Evolutionary conservation across 2,113 vertebrate genomes (phyloP).

Genomic region (Tiliqua scincoides): DNA sequence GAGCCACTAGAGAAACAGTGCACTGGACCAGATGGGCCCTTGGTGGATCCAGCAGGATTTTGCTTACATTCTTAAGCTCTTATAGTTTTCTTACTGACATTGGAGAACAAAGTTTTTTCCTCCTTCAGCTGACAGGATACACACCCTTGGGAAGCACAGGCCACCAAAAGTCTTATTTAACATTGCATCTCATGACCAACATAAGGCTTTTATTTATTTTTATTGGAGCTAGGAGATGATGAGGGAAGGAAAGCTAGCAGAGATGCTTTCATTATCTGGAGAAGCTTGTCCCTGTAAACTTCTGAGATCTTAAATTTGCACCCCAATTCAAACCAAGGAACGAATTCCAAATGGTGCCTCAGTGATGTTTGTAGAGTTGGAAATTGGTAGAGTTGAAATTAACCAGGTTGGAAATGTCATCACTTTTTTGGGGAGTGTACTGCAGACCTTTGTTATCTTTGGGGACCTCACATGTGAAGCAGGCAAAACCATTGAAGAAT

Average conservation of each 20-base stretch:
- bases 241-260: background rate
- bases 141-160: rapidly evolving
- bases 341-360: background rate
- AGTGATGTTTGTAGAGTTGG: background rate
- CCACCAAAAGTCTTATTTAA: rapidly evolving
- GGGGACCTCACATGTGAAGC: too few species aligned
- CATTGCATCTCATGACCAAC: rapidly evolving
- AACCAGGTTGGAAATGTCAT: too few species aligned
- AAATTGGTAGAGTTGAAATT: too few species aligned
- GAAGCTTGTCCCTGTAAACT: background rate
- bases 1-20: too few species aligned
- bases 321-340: background rate
- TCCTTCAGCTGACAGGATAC: rapidly evolving
- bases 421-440: too few species aligned
- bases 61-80: too few species aligned
- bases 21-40: too few species aligned
- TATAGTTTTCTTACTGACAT: background rate
- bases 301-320: background rate
- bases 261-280: background rate
- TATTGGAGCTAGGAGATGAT: too few species aligned
- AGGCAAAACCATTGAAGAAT: too few species aligned
- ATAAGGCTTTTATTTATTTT: background rate
- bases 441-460: too few species aligned
- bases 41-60: too few species aligned
- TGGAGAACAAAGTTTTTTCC: background rate